Evolutionary conservation across 2,113 vertebrate species (phyloP), one percentile per base, ranked within the genome.

Genomic region (Sander vitreus): DNA sequence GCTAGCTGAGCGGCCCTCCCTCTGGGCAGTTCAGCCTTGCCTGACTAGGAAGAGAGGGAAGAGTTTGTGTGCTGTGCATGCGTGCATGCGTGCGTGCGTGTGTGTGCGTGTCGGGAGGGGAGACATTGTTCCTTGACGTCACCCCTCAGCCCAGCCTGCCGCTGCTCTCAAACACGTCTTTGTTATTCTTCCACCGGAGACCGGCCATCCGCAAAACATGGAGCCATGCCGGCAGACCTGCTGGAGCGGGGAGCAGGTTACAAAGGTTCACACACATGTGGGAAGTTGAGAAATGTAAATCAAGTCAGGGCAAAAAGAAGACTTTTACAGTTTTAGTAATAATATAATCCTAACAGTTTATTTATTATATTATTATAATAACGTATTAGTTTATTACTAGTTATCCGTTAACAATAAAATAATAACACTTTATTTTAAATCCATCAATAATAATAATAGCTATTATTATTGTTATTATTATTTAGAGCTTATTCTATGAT

Each of bases 71-170:
- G 88, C 75, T 79, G 73, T 73, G 84, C 85, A 82, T 76, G 84
- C 14, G 80, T 76, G 87, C 69, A 83, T 77, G 86, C 50, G n/a
- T 67, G 39, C 2, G 85, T 64, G 86, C 45, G 84, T 58, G 87
- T 63, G 85, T 58, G 88, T 87, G 93, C 90, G 85, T 91, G 90
- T 92, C 92, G 82, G 94, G 89, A 91, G 96, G 93, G 94, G 95
- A 95, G 92, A 97, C 97, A 97, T 97, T 98, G 97, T 97, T 97
- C 96, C 97, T 96, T 97, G 96, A 98, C 97, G 97, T 98, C 97
- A 98, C 92, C 97, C 95, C 93, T 92, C 91, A 73, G 91, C 91
- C 92, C 94, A 96, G 93, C 94, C 96, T 95, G 95, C 95, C 91
- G 95, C 96, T 95, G 95, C 95, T 96, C 96, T 97, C 95, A 96